Evolutionary conservation across 2,113 vertebrate species (phyloP).

Genomic region (Brachypteracias leptosomus): DNA sequence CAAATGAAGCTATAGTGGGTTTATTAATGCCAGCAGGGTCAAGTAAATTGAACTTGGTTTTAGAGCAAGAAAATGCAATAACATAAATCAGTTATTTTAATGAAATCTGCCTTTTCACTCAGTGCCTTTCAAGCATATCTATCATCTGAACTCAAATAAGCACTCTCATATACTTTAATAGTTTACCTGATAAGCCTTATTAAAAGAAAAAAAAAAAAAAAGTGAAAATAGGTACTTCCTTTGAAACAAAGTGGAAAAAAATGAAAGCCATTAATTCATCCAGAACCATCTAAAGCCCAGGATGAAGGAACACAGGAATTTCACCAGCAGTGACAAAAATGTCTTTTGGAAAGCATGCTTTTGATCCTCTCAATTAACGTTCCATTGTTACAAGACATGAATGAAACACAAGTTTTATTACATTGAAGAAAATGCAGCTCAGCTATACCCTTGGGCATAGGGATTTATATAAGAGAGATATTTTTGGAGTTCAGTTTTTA

Average conservation of each 20-base stretch:
- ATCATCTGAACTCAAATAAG: not conserved
- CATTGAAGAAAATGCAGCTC: constrained; percentile 10
- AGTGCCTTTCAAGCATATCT: not conserved
- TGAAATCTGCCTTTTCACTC: not conserved
- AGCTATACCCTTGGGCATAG: not conserved
- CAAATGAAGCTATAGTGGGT: not conserved
- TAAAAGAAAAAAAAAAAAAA: not conserved
- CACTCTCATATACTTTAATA: not conserved
- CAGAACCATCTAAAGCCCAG: not conserved
- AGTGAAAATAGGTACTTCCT: not conserved
- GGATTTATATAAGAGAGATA: not conserved
- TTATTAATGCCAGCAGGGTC: not conserved
- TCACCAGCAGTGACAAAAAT: not conserved
- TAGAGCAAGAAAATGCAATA: not conserved
- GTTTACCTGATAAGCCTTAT: not conserved
- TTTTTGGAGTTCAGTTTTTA: constrained; percentile 12
- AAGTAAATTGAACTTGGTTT: not conserved
- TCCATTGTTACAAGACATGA: not conserved
- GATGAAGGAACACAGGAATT: not conserved
- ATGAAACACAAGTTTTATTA: not conserved
- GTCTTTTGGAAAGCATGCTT: not conserved
- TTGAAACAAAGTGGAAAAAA: constrained; percentile 5
- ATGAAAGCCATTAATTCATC: constrained; percentile 1
- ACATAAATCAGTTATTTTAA: not conserved
- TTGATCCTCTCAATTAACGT: constrained; percentile 37